Percentiles rank a stretch among this genome's conserved stretches.
These are phyloP conservation scores for Spodoptera exigua DNA, from an alignment of 2,888 invertebrate genomes.

Conservation along the genomic window DNA sequence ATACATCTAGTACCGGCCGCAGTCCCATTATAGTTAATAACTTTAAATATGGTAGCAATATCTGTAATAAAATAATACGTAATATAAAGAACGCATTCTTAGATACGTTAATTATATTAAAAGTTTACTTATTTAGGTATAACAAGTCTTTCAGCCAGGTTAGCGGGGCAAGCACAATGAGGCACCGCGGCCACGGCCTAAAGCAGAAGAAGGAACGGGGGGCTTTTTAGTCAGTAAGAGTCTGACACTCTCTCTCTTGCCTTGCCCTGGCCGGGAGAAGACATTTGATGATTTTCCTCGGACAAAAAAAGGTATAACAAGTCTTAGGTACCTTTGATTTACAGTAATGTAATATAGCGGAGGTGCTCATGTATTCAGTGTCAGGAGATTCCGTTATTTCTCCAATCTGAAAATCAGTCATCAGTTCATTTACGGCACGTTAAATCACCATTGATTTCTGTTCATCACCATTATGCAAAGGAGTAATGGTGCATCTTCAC, in stretches of 20 bases:
- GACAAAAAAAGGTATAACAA: too few species aligned
- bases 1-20: constrained; percentile 91
- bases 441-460: not conserved
- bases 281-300: too few species aligned
- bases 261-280: too few species aligned
- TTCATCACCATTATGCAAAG: not conserved
- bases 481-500: too few species aligned
- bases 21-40: constrained; percentile 93
- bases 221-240: too few species aligned
- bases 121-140: too few species aligned
- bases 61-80: constrained; percentile 78
- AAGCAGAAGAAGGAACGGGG: too few species aligned
- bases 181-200: too few species aligned
- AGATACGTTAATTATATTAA: not conserved
- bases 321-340: constrained; percentile 93
- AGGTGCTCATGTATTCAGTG: constrained; percentile 92
- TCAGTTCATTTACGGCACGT: too few species aligned
- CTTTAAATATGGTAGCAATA: constrained; percentile 93
- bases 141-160: too few species aligned
- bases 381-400: constrained; percentile 92
- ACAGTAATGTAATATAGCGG: constrained; percentile 94
- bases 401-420: constrained; percentile 87
- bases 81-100: not conserved
- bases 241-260: too few species aligned
- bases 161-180: too few species aligned